Evolutionary conservation across 2,888 invertebrate genomes (phyloP), one percentile per base, ranked within the genome.

Genomic region (Drosophila neonasuta): DNA sequence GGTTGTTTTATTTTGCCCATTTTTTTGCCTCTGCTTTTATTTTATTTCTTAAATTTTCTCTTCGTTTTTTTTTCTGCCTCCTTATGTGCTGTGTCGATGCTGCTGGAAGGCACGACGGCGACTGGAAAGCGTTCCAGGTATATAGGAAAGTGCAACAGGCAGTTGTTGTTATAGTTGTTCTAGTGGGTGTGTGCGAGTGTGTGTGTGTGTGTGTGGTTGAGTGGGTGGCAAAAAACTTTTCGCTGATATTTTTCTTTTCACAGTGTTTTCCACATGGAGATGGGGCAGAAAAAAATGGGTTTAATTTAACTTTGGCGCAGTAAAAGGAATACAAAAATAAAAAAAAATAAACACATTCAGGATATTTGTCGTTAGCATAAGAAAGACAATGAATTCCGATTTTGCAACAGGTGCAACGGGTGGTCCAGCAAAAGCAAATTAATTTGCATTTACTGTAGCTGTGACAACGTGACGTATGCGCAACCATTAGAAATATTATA

Each of bases 121-220:
- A 36, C 68, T 77, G 77, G 76, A 77, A 77, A 79, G 46, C 48
- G 13, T 72, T 79, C 61, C 72, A 70, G 73, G 71, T 70, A 80
- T 49, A 85, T 85, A 85, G 81, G 70, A 76, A 76, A 84, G 70
- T 86, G 81, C 81, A 82, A 82, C 81, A 82, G 81, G 81, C 81
- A 84, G 79, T 84, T 80, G 80, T 75, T 81, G 79, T 68, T 80
- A 60, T 71, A 73, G 68, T 63, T 74, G 70, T 68, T 11, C 66
- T 54, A 54, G 34, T 50, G 20, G 67, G 42, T 46, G 57, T 64
- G 3, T 20, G 5, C 34, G 65, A 34, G 13, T 15, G 15, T 1
- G 15, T 15, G 41, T 42, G 58, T 32, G 17, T 46, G 20, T 51
- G 39, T 9, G 20, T 9, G 20, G 49, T 48, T n/a, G 11, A 24